phyloP scores from a whole-genome alignment of 1,140 invertebrate genomes.

The Venturia canescens region DNA sequence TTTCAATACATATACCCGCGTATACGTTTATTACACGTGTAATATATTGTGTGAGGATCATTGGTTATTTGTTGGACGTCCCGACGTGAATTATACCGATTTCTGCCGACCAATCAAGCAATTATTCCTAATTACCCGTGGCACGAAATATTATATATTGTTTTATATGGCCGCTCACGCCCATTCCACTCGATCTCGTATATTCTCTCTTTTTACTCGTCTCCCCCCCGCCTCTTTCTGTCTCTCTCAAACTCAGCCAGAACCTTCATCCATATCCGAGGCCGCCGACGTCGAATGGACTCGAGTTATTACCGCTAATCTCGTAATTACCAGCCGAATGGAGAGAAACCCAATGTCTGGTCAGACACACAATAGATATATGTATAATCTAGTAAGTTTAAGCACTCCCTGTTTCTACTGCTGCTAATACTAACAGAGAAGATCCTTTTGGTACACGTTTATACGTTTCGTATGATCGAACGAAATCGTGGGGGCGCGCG shows the following conservation, averaged over 20 bases:
- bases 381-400: background rate
- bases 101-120: constrained; percentile 66
- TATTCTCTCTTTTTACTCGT: background rate
- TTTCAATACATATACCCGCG: background rate
- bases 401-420: constrained; percentile 26
- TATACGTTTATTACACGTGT: constrained; percentile 8
- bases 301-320: constrained; percentile 65
- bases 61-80: constrained; percentile 67
- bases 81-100: constrained; percentile 66
- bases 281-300: constrained; percentile 49
- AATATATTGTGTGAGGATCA: constrained; percentile 31
- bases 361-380: background rate
- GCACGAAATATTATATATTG: constrained; percentile 59
- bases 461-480: constrained; percentile 15
- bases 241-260: background rate
- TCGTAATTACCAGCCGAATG: constrained; percentile 66
- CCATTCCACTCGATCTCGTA: constrained; percentile 43
- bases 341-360: constrained; percentile 55
- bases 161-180: constrained; percentile 40
- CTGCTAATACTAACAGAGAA: constrained; percentile 13
- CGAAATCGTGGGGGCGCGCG: constrained; percentile 52
- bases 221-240: background rate
- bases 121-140: constrained; percentile 70
- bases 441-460: background rate
- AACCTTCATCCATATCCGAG: constrained; percentile 36